These are phyloP conservation scores for Thecocarcelia acutangulata DNA, from an alignment of 2,888 invertebrate genomes.

Conservation along the genomic window DNA sequence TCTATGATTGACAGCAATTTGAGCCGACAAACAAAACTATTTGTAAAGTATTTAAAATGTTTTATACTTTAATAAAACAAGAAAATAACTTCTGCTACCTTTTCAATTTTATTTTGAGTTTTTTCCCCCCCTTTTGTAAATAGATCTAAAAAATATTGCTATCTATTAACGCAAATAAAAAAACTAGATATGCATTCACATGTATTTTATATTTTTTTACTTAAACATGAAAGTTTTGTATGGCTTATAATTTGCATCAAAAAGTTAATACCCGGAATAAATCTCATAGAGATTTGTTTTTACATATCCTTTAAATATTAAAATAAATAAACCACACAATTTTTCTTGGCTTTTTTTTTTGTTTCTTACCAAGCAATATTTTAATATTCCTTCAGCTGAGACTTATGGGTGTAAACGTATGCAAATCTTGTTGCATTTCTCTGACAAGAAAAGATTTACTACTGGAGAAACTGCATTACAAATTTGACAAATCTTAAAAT, in stretches of 20 bases:
- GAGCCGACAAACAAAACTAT: no score
- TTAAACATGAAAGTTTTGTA: background rate
- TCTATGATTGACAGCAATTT: no score
- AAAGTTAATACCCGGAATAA: slow-evolving; percentile 30
- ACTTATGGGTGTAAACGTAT: slow-evolving; percentile 68
- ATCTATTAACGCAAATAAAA: background rate
- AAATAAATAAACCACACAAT: slow-evolving; percentile 28
- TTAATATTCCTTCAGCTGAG: slow-evolving; percentile 43
- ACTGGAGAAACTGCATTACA: slow-evolving; percentile 63
- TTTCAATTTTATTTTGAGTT: no score
- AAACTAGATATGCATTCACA: no score
- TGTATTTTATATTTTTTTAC: background rate
- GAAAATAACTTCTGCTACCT: no score
- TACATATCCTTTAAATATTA: slow-evolving; percentile 20
- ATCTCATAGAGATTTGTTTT: slow-evolving; percentile 16
- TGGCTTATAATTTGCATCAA: slow-evolving; percentile 9
- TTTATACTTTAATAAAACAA: no score
- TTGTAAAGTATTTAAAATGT: no score
- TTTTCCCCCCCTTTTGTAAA: no score
- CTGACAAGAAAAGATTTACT: slow-evolving; percentile 66
- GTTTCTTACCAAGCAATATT: slow-evolving; percentile 29
- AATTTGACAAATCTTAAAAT: slow-evolving; percentile 69
- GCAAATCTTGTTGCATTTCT: slow-evolving; percentile 67
- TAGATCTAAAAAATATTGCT: background rate
- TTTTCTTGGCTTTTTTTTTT: background rate